Evolutionary conservation across 2,797 vertebrate species (phyloP), one percentile per base, ranked within the genome.

Genomic region (Chlorospingus semifuscus): DNA sequence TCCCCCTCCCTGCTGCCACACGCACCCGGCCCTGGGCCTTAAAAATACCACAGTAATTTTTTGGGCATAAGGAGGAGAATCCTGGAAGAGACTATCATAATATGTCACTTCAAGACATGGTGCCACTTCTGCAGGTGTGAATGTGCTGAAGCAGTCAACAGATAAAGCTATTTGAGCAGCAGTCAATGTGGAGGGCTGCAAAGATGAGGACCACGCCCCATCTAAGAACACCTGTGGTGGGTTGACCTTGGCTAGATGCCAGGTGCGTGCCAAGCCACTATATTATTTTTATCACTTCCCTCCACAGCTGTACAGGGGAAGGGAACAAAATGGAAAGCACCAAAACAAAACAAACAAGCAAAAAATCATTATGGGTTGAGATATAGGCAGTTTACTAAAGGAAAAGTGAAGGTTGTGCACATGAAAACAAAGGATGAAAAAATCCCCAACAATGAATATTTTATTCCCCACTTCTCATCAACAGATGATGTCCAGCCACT

Each of bases 1-100:
- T 14, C 7, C 15, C 14, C 1, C 3, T 23, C 6, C 6, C 15
- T 3, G 1, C 12, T 5, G 8, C 5, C 10, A 3, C 8, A 8
- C 19, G 13, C 8, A 13, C 5, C 7, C 0, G 0, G 6, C 6
- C 15, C 12, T 18, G 6, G 7, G 11, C 30, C 16, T 34, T 56
- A 72, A 63, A 83, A 17, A 14, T 20, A 64, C 5, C 47, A 8
- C 10, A 34, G 11, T 1, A 16, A 30, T 11, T 56, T 56, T 46
- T 39, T 5, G 30, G 42, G 20, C 30, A 39, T 24, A 47, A 72
- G 47, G 6, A 2, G 5, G 10, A 75, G 15, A 27, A 23, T 50
- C 10, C n/a, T 12, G 8, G 32, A 57, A 18, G 10, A 57, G 44
- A 37, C 8, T 27, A 13, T 26, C n/a, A 53, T 27, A 42, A 32